A percentile compares a stretch with the other conserved stretches of the same genome.
Evolutionary conservation across 2,797 vertebrate genomes (phyloP).

Genomic region (Phalanger gymnotis): DNA sequence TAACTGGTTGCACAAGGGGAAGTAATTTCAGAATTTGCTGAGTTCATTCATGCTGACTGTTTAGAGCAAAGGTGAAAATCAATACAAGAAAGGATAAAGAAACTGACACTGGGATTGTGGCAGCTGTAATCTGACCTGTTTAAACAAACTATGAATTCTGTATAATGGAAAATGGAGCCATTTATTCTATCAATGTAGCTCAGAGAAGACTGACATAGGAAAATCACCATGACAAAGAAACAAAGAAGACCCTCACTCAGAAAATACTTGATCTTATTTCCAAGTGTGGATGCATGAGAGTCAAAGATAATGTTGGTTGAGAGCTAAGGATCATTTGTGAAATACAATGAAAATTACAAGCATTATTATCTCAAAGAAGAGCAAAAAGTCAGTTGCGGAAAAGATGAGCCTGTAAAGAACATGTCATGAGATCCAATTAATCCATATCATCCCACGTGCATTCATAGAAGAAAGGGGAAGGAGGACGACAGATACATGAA

Average conservation of each 20-base stretch:
- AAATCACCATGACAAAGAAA: background rate
- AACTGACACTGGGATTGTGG: background rate
- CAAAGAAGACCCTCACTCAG: background rate
- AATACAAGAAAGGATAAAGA: background rate
- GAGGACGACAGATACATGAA: background rate
- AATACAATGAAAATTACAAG: background rate
- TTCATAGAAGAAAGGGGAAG: background rate
- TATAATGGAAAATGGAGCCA: background rate
- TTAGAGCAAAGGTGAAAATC: background rate
- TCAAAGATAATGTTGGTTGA: background rate
- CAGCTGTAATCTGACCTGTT: background rate
- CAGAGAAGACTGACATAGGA: background rate
- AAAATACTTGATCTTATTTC: background rate
- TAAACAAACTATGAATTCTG: background rate
- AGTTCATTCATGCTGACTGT: background rate
- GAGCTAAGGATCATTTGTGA: background rate
- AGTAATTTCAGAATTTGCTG: background rate
- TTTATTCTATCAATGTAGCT: background rate
- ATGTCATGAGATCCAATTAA: background rate
- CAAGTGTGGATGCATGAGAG: background rate
- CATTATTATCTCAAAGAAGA: background rate
- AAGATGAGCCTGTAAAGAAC: background rate
- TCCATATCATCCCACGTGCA: background rate
- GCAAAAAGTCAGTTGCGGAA: background rate
- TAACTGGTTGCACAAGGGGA: background rate